Conservation (phyloP, 35 echinoderm and acorn worm genomes). For the Eucidaris tribuloides region DNA sequence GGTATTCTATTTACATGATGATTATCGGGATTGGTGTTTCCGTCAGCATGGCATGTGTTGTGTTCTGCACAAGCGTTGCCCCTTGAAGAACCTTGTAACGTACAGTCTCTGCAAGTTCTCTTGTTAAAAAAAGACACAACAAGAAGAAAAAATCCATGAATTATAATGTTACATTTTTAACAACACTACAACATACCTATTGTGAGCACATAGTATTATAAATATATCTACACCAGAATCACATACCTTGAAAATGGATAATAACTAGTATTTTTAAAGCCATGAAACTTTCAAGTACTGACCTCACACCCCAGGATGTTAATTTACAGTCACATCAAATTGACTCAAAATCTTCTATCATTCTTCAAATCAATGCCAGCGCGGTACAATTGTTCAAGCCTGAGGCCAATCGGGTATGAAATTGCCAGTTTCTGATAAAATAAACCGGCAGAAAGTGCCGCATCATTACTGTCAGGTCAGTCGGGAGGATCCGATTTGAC, state of each 20-base stretch:
- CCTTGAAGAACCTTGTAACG: constrained; percentile 53
- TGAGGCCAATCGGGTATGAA: too few species aligned
- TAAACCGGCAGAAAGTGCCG: not conserved
- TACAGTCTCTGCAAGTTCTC: constrained; percentile 75
- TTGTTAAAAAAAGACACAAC: constrained; percentile 32
- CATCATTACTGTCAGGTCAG: constrained; percentile 25
- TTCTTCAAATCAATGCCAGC: too few species aligned
- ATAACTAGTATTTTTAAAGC: too few species aligned
- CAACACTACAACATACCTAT: not conserved
- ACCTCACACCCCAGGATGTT: too few species aligned
- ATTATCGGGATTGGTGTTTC: constrained; percentile 65
- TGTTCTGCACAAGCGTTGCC: constrained; percentile 60
- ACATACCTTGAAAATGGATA: too few species aligned
- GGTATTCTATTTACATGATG: constrained; percentile 51
- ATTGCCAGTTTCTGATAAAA: not conserved
- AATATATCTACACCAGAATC: too few species aligned
- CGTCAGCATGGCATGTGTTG: constrained; percentile 94
- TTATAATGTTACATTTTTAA: not conserved
- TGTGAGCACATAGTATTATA: too few species aligned
- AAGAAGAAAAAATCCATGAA: not conserved
- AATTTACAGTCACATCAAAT: too few species aligned
- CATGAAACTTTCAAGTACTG: too few species aligned
- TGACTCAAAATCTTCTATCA: too few species aligned
- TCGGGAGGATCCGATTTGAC: not conserved
- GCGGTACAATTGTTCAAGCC: too few species aligned